phyloP scores from a whole-genome alignment of 2,888 invertebrate genomes.

The Agriotes lineatus region DNA sequence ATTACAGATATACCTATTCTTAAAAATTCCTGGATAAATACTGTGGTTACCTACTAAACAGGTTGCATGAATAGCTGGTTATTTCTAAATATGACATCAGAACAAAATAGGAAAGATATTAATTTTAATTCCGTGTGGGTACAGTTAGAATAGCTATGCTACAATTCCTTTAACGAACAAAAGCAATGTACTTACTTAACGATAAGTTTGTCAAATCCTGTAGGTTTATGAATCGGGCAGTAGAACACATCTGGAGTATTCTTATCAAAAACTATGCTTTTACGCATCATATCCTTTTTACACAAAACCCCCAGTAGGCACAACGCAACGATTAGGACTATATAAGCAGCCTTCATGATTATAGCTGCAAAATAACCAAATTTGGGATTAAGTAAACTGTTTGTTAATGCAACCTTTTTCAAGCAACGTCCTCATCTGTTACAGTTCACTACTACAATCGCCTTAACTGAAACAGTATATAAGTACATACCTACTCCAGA shows the following conservation, averaged over 20 bases:
- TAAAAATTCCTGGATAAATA: too few relatives aligned
- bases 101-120: too few relatives aligned
- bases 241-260: conserved; percentile 85
- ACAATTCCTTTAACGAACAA: too few relatives aligned
- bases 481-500: neutral
- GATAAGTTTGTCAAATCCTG: conserved; percentile 79
- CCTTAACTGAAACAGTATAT: neutral
- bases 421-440: neutral
- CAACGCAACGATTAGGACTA: conserved; percentile 28
- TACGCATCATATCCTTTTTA: conserved; percentile 81
- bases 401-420: too few relatives aligned
- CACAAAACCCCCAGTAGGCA: conserved; percentile 54
- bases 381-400: neutral
- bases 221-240: conserved; percentile 83
- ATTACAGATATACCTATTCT: too few relatives aligned
- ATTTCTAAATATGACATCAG: too few relatives aligned
- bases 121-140: too few relatives aligned
- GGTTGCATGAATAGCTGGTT: too few relatives aligned
- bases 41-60: too few relatives aligned
- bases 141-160: too few relatives aligned
- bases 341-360: conserved; percentile 37
- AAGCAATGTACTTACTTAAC: conserved; percentile 74
- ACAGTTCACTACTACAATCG: neutral
- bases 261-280: conserved; percentile 83
- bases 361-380: conserved; percentile 11